A percentile compares a stretch with the other conserved stretches of the same genome.
Conservation (phyloP, 2,113 vertebrate species). For the Ivindomyrus marchei region DNA sequence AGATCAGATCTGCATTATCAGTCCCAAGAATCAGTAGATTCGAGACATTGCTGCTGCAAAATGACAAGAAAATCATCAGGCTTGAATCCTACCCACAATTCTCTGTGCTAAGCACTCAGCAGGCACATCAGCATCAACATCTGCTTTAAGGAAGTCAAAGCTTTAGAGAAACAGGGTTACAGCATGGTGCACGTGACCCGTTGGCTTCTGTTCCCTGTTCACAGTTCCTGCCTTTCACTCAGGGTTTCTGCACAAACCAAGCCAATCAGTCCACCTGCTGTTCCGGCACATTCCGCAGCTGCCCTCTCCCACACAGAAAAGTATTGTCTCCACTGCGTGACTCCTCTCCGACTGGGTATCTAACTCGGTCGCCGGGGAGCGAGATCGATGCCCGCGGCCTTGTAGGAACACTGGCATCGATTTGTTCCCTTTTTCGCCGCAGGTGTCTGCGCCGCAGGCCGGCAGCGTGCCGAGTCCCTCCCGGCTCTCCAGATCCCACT, state of each 20-base stretch:
- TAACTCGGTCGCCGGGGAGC: not conserved
- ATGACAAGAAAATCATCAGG: not conserved
- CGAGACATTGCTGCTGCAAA: not conserved
- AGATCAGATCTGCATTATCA: not conserved
- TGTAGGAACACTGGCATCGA: not conserved
- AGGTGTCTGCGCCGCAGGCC: not conserved
- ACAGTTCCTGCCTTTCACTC: not conserved
- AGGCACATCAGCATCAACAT: not conserved
- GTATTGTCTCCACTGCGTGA: not conserved
- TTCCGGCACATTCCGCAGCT: not conserved
- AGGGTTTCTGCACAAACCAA: not conserved
- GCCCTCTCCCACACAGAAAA: not conserved
- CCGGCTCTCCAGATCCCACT: not conserved
- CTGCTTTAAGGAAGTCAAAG: not conserved
- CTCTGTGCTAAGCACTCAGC: not conserved
- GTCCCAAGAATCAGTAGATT: not conserved
- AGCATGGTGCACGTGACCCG: too few relatives aligned
- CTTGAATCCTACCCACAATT: not conserved
- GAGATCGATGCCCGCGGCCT: slow-evolving; percentile 4
- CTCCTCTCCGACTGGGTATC: not conserved
- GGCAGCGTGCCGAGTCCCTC: not conserved
- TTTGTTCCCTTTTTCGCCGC: not conserved
- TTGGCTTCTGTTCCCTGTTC: not conserved
- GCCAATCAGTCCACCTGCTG: not conserved
- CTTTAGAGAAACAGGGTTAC: not conserved